A percentile compares a stretch with the other conserved stretches of the same genome.
Conservation (phyloP, 2,797 vertebrate genomes). For the Thripadectes ignobilis region DNA sequence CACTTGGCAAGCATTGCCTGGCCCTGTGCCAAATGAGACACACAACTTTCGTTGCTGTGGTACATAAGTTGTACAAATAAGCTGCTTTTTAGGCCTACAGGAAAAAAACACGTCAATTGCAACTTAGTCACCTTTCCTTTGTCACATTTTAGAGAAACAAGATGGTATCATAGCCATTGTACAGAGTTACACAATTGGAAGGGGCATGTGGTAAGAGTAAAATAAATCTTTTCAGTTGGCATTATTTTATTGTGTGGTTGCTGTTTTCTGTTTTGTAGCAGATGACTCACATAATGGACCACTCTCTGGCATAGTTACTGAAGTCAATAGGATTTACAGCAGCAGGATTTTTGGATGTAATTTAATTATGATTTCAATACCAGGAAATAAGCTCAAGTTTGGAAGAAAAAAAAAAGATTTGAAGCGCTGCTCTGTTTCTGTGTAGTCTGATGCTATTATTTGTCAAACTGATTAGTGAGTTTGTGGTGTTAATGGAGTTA, state of each 20-base stretch:
- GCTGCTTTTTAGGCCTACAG: neutral
- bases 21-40: neutral
- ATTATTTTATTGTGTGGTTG: neutral
- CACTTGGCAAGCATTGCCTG: neutral
- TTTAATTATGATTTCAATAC: slow-evolving; percentile 46
- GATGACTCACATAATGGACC: neutral
- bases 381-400: slow-evolving; percentile 34
- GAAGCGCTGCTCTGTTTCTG: neutral
- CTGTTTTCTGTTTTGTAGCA: slow-evolving; percentile 19
- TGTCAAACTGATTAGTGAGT: neutral
- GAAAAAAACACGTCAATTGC: neutral
- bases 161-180: neutral
- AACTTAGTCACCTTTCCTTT: slow-evolving; percentile 17
- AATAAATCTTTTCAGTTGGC: neutral
- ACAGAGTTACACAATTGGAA: neutral
- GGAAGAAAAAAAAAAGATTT: neutral
- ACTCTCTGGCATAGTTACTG: neutral
- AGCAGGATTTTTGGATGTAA: neutral
- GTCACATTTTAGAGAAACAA: neutral
- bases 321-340: slow-evolving; percentile 5
- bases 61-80: neutral
- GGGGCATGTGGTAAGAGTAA: neutral
- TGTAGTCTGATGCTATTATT: neutral
- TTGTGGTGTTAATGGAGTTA: neutral
- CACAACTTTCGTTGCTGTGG: neutral